These are phyloP conservation scores for Prionailurus viverrinus DNA, from an alignment of 2,113 vertebrate species.

Conservation along the genomic window DNA sequence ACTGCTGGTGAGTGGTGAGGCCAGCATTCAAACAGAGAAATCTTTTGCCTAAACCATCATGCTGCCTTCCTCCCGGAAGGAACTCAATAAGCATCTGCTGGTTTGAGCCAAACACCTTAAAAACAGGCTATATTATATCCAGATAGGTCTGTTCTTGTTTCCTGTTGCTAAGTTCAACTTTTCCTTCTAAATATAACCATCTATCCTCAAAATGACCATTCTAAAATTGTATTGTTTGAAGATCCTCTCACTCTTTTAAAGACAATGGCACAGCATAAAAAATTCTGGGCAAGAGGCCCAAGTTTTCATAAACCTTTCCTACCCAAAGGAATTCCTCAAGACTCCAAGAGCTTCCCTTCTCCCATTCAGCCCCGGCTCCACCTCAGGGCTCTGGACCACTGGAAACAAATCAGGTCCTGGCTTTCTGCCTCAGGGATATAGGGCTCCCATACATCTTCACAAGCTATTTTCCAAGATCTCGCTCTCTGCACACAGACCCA, in stretches of 20 bases:
- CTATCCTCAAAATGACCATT: conserved; percentile 38
- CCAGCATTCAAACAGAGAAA: neutral
- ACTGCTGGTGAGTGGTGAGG: neutral
- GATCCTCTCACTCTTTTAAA: conserved; percentile 17
- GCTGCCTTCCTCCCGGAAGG: neutral
- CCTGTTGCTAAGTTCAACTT: conserved; percentile 13
- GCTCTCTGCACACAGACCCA: neutral
- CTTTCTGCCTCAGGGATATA: conserved; percentile 13
- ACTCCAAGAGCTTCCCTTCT: neutral
- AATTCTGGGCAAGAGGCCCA: conserved; percentile 1
- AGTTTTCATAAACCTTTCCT: neutral
- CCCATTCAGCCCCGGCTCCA: neutral
- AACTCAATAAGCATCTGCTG: neutral
- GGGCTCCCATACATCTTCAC: neutral
- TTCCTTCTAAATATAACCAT: conserved; percentile 53
- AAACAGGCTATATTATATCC: neutral
- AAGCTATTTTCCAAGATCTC: neutral
- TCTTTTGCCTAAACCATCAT: neutral
- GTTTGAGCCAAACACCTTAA: conserved; percentile 34
- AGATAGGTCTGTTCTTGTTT: conserved; percentile 24
- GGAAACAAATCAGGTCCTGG: neutral
- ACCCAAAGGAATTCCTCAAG: conserved; percentile 10
- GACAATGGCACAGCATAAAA: conserved; percentile 11
- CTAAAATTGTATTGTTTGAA: conserved; percentile 14
- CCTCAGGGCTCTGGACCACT: neutral